Evolutionary conservation across 1,140 invertebrate genomes (phyloP).

Genomic region (Vanessa tameamea): DNA sequence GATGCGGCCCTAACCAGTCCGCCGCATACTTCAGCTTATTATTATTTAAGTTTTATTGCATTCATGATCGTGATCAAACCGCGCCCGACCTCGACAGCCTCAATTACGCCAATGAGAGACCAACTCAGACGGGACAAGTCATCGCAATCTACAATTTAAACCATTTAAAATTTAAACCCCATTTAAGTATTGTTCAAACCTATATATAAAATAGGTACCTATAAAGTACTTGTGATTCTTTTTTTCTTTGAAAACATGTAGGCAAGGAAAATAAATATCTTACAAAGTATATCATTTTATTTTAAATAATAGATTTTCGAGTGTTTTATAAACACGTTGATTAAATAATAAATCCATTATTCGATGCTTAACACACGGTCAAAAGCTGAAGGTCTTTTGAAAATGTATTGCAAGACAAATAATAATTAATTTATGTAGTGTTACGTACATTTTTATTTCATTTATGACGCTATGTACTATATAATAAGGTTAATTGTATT

Average conservation of each 20-base stretch:
- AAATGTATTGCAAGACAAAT: background rate
- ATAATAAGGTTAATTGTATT: background rate
- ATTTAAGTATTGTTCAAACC: background rate
- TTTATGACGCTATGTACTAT: background rate
- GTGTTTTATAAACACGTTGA: no score
- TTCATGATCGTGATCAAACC: slow-evolving; percentile 69
- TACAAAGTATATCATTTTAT: no score
- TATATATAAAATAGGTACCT: background rate
- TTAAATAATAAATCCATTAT: background rate
- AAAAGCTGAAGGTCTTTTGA: background rate
- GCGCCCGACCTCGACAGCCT: slow-evolving; percentile 60
- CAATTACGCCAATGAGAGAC: slow-evolving; percentile 68
- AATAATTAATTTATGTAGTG: background rate
- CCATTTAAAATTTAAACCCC: slow-evolving; percentile 41
- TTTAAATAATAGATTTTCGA: no score
- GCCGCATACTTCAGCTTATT: slow-evolving; percentile 21
- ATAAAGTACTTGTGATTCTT: no score
- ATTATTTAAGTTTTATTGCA: slow-evolving; percentile 58
- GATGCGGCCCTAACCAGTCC: slow-evolving; percentile 3
- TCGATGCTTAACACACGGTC: background rate
- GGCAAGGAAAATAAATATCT: no score
- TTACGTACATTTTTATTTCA: background rate
- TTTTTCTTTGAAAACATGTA: no score
- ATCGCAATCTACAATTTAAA: slow-evolving; percentile 64
- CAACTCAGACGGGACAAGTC: slow-evolving; percentile 55